These are phyloP conservation scores for Anguilla obscura DNA, from an alignment of 2,797 vertebrate genomes.

Conservation along the genomic window DNA sequence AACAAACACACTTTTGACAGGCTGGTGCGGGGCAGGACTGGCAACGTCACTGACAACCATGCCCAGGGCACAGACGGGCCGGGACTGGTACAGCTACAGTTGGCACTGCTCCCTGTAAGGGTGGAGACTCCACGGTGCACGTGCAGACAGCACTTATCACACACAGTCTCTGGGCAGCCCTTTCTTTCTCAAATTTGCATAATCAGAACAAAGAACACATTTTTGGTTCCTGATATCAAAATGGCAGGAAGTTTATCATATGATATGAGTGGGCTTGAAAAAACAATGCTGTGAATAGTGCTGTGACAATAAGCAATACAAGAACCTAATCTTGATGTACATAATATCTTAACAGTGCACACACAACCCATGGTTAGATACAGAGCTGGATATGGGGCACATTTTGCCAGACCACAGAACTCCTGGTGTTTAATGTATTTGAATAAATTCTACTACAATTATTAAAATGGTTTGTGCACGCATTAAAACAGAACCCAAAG, in stretches of 20 bases:
- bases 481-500: not conserved
- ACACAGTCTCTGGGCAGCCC: not conserved
- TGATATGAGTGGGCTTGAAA: not conserved
- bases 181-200: not conserved
- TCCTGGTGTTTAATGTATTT: not conserved
- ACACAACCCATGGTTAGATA: not conserved
- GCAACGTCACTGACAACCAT: conserved; percentile 16
- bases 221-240: not conserved
- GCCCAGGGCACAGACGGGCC: conserved; percentile 58
- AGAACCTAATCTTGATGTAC: not conserved
- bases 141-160: not conserved
- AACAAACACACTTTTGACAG: conserved; percentile 53
- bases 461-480: not conserved
- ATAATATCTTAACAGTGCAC: not conserved
- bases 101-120: conserved; percentile 60
- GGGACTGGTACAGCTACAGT: conserved; percentile 67
- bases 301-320: not conserved
- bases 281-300: not conserved
- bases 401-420: not conserved
- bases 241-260: not conserved
- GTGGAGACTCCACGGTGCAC: conserved; percentile 1
- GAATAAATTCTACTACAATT: not conserved
- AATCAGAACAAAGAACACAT: not conserved
- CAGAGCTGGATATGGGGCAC: not conserved
- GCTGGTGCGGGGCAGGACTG: conserved; percentile 28